Base-by-base conservation (phyloP, 2,113 vertebrate genomes). In the Sceloporus undulatus region DNA sequence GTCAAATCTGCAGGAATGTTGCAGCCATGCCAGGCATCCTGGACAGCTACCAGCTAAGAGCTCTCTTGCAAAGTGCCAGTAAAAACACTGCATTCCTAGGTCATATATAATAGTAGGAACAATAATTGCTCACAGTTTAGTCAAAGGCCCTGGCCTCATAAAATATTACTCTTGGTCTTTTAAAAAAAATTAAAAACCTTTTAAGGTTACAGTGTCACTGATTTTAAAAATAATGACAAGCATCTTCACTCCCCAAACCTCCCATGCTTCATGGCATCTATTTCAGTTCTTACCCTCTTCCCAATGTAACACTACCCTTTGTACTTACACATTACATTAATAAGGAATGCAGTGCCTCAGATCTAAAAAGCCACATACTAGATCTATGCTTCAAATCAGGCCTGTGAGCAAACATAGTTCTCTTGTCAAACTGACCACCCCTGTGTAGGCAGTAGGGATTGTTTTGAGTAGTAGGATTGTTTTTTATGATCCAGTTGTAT, bases 1-100 rank as follows among this genome's bases (percentile, higher is more conserved):
- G 96, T 97, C 96, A 96, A 97, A 97, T 97, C 97, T 97, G 97
- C 94, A 98, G 98, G 98, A 99, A 98, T 98, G 97, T 92, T 94
- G 84, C 93, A 94, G 94, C 90, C 84, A 95, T 98, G 98, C 98
- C 98, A 98, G 97, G 89, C 96, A 95, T 94, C 95, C 97, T 98
- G 98, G 98, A 98, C 93, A 94, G 95, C 95, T 94, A 97, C 97
- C 97, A 97, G 90, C 95, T 95, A 96, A 96, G 96, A 97, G 95
- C 97, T 95, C 94, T 97, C 97, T 97, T 95, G 93, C 95, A 94
- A 94, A 91, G 79, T 90, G 96, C 97, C 97, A 97, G 97, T 96
- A 97, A 97, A 97, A 96, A 97, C 94, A 97, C 16, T 82, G 93
- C 94, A 96, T 96, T 97, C 96, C 95, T 96, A 94, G 94, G 96